Conservation (phyloP, 2,797 vertebrate species). For the Sebastes cheni region DNA sequence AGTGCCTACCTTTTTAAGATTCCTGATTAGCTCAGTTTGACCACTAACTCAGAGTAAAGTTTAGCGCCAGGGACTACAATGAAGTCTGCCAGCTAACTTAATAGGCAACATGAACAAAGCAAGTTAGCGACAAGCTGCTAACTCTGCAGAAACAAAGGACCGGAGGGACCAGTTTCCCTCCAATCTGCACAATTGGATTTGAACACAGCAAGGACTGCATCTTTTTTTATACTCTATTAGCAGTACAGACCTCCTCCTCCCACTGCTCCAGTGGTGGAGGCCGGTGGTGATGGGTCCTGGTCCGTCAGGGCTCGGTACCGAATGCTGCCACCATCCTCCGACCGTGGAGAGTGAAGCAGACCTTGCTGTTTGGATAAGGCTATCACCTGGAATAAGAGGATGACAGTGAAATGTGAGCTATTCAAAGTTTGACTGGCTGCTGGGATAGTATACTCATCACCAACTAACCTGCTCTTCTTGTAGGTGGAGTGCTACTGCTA, state of each 20-base stretch:
- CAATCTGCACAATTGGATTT: too few species aligned
- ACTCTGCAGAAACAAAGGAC: too few species aligned
- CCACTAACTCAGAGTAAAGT: too few species aligned
- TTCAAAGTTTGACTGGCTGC: not conserved
- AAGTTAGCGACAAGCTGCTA: too few species aligned
- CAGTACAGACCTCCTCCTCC: conserved; percentile 65
- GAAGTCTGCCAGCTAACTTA: too few species aligned
- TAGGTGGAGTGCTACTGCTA: not conserved
- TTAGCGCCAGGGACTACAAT: too few species aligned
- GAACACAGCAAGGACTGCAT: too few species aligned
- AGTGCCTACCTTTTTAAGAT: too few species aligned
- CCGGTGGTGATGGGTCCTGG: conserved; percentile 86
- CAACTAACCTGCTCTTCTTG: not conserved
- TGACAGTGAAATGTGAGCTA: not conserved
- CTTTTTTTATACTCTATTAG: not conserved
- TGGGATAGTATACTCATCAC: not conserved
- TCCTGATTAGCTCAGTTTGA: too few species aligned
- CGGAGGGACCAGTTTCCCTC: too few species aligned
- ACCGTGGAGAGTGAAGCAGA: conserved; percentile 85
- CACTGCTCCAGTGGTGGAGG: conserved; percentile 72
- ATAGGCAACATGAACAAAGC: too few species aligned
- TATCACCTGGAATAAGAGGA: conserved; percentile 77
- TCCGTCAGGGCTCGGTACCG: conserved; percentile 93
- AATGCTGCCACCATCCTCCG: conserved; percentile 87
- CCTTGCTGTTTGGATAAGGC: conserved; percentile 97